Evolutionary conservation across 2,888 invertebrate genomes (phyloP), one percentile per base, ranked within the genome.

Genomic region (Drosophila helvetica): DNA sequence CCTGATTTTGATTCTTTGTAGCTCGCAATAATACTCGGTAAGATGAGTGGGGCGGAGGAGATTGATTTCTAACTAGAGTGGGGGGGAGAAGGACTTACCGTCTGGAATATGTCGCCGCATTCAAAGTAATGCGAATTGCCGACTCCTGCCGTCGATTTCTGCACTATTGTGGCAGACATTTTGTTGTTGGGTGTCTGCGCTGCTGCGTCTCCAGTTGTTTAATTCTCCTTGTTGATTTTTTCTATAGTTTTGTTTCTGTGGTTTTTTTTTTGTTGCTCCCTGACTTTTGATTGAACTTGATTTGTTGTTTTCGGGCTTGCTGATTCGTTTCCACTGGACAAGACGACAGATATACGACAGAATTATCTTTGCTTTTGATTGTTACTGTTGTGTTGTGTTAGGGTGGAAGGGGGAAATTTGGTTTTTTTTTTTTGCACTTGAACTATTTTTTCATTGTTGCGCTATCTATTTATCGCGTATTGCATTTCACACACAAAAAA

Each of bases 101-200:
- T 19, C 53, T 77, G 66, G 38, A 82, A 78, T 42, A 87, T 65
- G 52, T 83, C 85, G 64, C 73, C 69, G 63, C 88, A 85, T 43
- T 85, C 86, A 18, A 72, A 87, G 51, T 61, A 85, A 42, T 69
- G 85, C 65, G 75, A 65, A 64, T 79, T 86, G 48, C 68, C 79
- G 38, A 80, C 78, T 54, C 60, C 65, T 65, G 75, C 43, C 46
- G 73, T 61, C 25, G 87, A 74, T 57, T 87, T 83, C 68, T 83
- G 86, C 46, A 72, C 86, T 77, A 87, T 72, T 70, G 86, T 81
- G 56, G 86, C 86, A 38, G 86, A 82, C 83, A 83, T 83, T 25
- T 62, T 74, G 50, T 65, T 25, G 48, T 25, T 38, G 38, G 38
- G 38, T 5, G 38, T n/a, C 38, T 38, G 38, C 38, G 38, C 38